These are phyloP conservation scores for Notolabrus celidotus DNA, from an alignment of 2,797 vertebrate species.

Conservation along the genomic window DNA sequence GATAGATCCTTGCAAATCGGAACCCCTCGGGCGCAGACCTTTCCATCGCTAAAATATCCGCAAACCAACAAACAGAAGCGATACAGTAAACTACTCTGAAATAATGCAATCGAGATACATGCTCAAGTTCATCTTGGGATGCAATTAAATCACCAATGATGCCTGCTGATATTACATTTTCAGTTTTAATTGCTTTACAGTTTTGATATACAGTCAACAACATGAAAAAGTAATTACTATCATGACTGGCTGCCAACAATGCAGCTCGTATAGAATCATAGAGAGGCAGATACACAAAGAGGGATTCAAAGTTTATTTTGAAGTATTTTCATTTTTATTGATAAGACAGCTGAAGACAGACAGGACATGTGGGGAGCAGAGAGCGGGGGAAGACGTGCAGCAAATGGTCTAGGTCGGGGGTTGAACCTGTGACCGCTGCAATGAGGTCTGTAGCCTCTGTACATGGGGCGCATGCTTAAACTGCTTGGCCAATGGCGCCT, in stretches of 20 bases:
- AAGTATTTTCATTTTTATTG: no score
- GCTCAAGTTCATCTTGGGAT: conserved; percentile 44
- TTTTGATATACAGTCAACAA: conserved; percentile 52
- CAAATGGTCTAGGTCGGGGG: no score
- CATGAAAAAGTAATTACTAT: conserved; percentile 48
- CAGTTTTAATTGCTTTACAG: conserved; percentile 62
- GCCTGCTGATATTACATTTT: conserved; percentile 71
- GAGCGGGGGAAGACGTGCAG: no score
- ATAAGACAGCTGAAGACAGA: no score
- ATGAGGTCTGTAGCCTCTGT: no score
- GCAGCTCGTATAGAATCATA: conserved; percentile 41
- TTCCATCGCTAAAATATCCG: conserved; percentile 56
- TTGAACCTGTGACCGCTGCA: no score
- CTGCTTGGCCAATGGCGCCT: no score
- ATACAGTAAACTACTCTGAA: conserved; percentile 51
- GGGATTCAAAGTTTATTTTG: no score
- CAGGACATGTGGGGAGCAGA: no score
- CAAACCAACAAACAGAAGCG: conserved; percentile 40
- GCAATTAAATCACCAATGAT: conserved; percentile 66
- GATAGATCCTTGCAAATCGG: conserved; percentile 70
- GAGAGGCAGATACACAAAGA: conserved; percentile 15
- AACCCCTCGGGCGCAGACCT: conserved; percentile 51
- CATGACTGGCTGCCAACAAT: conserved; percentile 37
- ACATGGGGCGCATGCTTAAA: no score
- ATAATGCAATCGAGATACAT: conserved; percentile 37